Percentiles rank a stretch among this genome's conserved stretches.
These are phyloP conservation scores for Pogonocichla stellata DNA, from an alignment of 2,113 vertebrate species.

Conservation along the genomic window DNA sequence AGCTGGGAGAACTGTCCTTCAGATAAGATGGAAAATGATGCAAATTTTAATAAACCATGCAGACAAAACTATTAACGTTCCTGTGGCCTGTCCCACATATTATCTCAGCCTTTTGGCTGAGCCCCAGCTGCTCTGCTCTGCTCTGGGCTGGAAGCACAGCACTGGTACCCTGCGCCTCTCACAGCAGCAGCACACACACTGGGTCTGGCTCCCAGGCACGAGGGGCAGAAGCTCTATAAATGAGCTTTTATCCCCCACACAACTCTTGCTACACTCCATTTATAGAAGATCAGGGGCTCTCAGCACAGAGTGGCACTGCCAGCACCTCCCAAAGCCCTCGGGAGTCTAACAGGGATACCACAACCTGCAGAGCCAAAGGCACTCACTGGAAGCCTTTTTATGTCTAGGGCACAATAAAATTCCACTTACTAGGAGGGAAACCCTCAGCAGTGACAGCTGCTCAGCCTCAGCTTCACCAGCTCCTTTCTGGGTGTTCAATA, in stretches of 20 bases:
- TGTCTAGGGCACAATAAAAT: background rate
- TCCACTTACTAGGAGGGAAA: background rate
- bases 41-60: slow-evolving; percentile 3
- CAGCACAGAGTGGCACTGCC: background rate
- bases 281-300: background rate
- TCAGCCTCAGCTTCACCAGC: fast-evolving
- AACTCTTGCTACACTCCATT: background rate
- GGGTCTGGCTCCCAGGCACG: background rate
- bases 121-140: background rate
- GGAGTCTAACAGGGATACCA: background rate
- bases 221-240: background rate
- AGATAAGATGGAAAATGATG: slow-evolving; percentile 1
- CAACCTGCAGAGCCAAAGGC: background rate
- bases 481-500: background rate
- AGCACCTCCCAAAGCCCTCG: background rate
- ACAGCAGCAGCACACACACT: background rate
- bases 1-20: background rate
- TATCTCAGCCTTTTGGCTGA: background rate
- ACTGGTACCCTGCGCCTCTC: too few species aligned
- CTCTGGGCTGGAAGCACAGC: background rate
- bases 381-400: background rate
- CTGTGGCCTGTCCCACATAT: background rate
- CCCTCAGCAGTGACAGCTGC: background rate
- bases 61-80: slow-evolving; percentile 6
- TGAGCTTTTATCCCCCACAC: fast-evolving